Conservation (phyloP, 2,113 vertebrate genomes). For the Lasiurus borealis region DNA sequence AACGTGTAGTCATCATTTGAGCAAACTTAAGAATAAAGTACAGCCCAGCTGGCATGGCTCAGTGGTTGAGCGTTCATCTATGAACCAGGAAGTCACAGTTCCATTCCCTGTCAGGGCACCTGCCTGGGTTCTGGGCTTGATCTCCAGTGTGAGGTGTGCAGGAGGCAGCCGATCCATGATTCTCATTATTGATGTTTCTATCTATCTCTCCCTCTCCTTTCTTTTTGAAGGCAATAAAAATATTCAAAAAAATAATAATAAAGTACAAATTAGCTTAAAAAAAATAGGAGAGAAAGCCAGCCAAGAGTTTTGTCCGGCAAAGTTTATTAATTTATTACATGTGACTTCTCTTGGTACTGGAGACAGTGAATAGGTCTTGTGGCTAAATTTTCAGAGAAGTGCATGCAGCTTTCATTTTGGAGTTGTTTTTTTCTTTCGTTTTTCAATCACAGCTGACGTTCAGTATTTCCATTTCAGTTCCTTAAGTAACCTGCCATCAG, state of each 20-base stretch:
- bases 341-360: background rate
- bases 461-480: background rate
- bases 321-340: background rate
- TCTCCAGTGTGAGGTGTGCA: no score
- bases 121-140: no score
- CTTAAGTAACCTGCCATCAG: background rate
- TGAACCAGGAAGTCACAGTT: no score
- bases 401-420: background rate
- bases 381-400: background rate
- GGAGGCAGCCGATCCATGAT: background rate
- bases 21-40: background rate
- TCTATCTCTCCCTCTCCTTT: background rate
- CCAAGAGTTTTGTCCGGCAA: background rate
- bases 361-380: background rate
- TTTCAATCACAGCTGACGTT: background rate
- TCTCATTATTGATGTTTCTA: background rate
- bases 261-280: background rate
- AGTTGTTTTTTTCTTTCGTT: background rate
- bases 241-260: background rate
- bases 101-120: no score
- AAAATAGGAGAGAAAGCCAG: background rate
- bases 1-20: background rate
- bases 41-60: no score
- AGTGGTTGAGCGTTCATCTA: no score
- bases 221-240: background rate